Evolutionary conservation across 2,888 invertebrate genomes (phyloP).

Genomic region (Drosophila mimica): DNA sequence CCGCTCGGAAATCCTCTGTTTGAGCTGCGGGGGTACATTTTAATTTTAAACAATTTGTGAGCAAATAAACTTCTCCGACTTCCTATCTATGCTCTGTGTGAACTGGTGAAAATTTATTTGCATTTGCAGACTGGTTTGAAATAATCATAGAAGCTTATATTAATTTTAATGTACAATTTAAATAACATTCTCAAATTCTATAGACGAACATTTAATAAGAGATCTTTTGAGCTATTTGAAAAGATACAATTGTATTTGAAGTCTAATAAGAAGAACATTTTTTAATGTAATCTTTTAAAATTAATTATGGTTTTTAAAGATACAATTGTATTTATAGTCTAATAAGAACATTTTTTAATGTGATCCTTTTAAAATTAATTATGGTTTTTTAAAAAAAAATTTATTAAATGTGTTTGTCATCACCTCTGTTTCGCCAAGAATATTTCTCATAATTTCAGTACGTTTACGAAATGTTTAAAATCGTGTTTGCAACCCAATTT

Average conservation of each 20-base stretch:
- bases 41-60: slow-evolving; percentile 36
- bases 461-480: background rate
- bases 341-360: too few species aligned
- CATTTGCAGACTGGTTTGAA: background rate
- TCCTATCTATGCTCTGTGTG: background rate
- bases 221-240: fast-evolving
- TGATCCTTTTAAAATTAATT: too few species aligned
- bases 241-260: background rate
- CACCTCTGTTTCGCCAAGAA: background rate
- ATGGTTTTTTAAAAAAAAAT: too few species aligned
- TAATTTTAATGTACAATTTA: background rate
- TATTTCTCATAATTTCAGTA: background rate
- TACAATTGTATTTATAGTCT: background rate
- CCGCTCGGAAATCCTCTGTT: slow-evolving; percentile 35
- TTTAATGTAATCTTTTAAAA: too few species aligned
- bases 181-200: background rate
- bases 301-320: too few species aligned
- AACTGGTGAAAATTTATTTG: too few species aligned
- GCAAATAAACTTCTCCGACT: slow-evolving; percentile 24
- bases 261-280: too few species aligned
- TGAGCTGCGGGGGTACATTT: slow-evolving; percentile 16
- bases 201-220: background rate
- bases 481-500: background rate
- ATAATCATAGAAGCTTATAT: too few species aligned
- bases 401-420: background rate